Conservation (phyloP, 2,797 vertebrate species). For the Hydrolagus colliei region DNA sequence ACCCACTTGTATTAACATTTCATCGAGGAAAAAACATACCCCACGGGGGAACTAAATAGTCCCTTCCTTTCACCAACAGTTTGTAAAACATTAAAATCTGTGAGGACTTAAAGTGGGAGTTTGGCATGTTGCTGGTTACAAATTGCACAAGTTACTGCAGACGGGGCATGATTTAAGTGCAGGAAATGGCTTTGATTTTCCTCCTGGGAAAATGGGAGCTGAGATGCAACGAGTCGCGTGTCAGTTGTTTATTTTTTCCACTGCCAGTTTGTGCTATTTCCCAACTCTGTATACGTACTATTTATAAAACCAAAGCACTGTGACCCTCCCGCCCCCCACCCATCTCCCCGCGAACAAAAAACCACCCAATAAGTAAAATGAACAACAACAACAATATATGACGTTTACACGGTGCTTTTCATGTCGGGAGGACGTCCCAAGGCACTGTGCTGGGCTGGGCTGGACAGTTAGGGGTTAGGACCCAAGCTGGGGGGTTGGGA, state of each 20-base stretch:
- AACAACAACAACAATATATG: no score
- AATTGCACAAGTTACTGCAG: neutral
- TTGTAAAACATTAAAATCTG: neutral
- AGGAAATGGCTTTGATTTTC: constrained; percentile 25
- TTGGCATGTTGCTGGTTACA: neutral
- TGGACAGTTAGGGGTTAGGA: no score
- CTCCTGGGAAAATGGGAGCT: neutral
- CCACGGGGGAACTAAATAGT: neutral
- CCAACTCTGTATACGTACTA: neutral
- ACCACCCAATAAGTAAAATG: no score
- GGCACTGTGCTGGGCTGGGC: no score
- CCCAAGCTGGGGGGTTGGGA: no score
- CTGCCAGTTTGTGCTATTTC: neutral
- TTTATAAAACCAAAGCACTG: neutral
- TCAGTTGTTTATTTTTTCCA: neutral
- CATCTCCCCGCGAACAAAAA: no score
- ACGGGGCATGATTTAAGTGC: neutral
- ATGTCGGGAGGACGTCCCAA: no score
- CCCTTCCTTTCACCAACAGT: neutral
- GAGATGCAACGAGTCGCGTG: neutral
- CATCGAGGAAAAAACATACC: neutral
- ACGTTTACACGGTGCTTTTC: no score
- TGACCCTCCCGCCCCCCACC: no score
- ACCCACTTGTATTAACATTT: neutral
- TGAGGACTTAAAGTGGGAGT: neutral